Evolutionary conservation across 2,113 vertebrate genomes (phyloP), one percentile per base, ranked within the genome.

Genomic region (Genyomyrus donnyi): DNA sequence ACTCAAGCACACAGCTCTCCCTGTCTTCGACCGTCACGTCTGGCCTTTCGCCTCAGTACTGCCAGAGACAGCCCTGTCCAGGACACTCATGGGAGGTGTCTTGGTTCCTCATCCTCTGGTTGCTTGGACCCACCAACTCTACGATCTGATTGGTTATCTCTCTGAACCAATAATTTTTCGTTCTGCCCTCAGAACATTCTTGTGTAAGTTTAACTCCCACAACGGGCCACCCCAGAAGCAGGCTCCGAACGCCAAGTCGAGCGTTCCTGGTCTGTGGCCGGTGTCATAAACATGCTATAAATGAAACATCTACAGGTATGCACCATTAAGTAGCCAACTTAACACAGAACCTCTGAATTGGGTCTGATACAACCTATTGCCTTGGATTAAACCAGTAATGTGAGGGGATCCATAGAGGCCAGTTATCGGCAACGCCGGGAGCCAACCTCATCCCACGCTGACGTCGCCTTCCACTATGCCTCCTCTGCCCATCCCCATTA

Each of bases 341-440:
- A 45, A 46, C 7, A 21, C 13, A 35, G 24, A 24, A 21, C 19
- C 42, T 46, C 17, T 13, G 2, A 42, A 46, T 84, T 42, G 17
- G 11, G 27, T 46, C 6, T 1, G 35, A 19, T 21, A 8, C 6
- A 15, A 84, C 17, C 35, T 83, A 24, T 42, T 80, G n/a, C 27
- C 31, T 80, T 19, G 13, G 74, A 80, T 80, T 90, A 91, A 91
- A 88, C 27, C 90, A 13, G 91, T 88, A 90, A 48, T 89, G 39
- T 74, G 80, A 88, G 17, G 42, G 80, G 80, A 46, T 46, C 39
- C 24, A 21, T 24, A 21, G 80, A 6, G 39, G 2, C 13, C 19
- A 84, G 35, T n/a, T 31, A 13, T 46, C 17, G 35, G 42, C 39
- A 4, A 9, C 7, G 42, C 19, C 42, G 35, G 8, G 83, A 85